Conservation (phyloP, 2,113 vertebrate genomes). For the Petrocephalus microphthalmus region DNA sequence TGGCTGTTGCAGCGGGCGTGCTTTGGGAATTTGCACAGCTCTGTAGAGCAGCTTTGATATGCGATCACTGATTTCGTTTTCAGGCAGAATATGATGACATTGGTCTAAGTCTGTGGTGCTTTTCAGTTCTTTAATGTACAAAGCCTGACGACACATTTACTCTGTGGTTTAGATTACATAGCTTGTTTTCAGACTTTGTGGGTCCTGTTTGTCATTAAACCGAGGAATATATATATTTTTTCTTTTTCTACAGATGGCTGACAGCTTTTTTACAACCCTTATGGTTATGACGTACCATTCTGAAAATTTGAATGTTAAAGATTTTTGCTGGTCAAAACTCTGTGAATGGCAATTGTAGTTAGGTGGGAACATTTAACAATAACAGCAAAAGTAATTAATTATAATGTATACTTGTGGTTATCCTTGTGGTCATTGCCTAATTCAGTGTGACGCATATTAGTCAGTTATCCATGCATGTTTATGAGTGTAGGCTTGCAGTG, state of each 20-base stretch:
- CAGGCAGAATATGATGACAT: conserved; percentile 24
- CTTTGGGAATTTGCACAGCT: conserved; percentile 7
- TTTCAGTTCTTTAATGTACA: not conserved
- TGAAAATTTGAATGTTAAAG: not conserved
- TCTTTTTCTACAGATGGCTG: not conserved
- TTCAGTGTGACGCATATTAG: not conserved
- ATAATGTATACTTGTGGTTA: not conserved
- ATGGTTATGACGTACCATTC: not conserved
- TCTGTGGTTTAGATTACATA: not conserved
- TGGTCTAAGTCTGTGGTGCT: not conserved
- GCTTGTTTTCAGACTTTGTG: not conserved
- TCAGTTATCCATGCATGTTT: not conserved
- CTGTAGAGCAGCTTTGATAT: conserved; percentile 34
- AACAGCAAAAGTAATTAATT: not conserved
- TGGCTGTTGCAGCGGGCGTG: conserved; percentile 14
- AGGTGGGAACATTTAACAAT: not conserved
- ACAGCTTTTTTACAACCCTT: not conserved
- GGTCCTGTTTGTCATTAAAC: conserved; percentile 3
- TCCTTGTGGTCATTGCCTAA: not conserved
- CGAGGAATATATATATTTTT: not conserved
- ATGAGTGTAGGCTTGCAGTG: not conserved
- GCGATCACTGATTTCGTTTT: conserved; percentile 6
- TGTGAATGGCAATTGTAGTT: not conserved
- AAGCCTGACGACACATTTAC: not conserved
- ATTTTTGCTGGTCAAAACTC: not conserved